Base-by-base conservation (phyloP, 2,797 vertebrate genomes). In the Manis javanica region DNA sequence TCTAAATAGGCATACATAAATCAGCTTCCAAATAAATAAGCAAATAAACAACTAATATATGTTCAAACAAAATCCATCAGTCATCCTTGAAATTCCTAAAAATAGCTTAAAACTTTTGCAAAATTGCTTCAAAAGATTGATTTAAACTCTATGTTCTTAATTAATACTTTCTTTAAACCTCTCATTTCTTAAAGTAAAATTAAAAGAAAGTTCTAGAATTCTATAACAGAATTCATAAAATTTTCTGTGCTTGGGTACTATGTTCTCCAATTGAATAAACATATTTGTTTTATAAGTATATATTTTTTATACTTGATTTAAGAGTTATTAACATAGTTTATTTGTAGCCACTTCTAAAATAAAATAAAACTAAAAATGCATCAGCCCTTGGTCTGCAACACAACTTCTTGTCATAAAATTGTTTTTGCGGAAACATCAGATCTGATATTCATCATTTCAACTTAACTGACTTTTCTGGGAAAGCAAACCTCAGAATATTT, bases 401-500 rank as follows among this genome's bases (percentile, higher is more conserved):
- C 55, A 97, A 85, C 31, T 90, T 96, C n/a, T 59, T 94, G 19
- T 86, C 94, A 86, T 49, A 88, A 95, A 61, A 71, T 74, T 83
- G 37, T 93, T 96, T 90, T 75, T 90, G 51, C 0, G 7, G 51
- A 37, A 88, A 94, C 9, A 85, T 88, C 57, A 74, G 31, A 90
- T 74, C 46, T 83, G 24, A 82, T 88, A 94, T 74, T 19, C 31
- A 64, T 85, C 61, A 88, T 72, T 92, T 94, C 19, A 90, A 24
- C 21, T 49, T 82, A 82, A 66, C 5, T 94, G n/a, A 51, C 39
- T 83, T 94, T 93, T 92, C 42, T 19, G 57, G n/a, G 39, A 96
- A 95, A 51, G 26, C 14, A 79, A 95, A 87, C 26, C 24, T 87
- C 63, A 78, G 16, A 87, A 46, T 96, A 92, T 95, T 90, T 96